These are phyloP conservation scores for Battus philenor DNA, from an alignment of 1,140 invertebrate species.

Conservation along the genomic window DNA sequence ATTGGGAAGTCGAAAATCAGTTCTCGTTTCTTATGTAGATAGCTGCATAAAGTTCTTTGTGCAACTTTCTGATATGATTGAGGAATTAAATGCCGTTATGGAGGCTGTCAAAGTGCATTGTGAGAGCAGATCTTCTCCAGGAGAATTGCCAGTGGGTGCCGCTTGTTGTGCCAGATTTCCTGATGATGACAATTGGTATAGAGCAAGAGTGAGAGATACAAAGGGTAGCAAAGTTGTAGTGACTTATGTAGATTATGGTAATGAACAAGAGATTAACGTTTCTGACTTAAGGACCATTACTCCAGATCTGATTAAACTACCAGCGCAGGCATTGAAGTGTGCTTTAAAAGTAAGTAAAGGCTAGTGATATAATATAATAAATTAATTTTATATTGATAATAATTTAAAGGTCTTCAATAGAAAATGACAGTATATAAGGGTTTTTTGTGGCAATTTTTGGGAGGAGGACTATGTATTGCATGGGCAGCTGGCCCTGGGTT, in stretches of 20 bases:
- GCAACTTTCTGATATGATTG: conserved; percentile 78
- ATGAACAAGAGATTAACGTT: conserved; percentile 80
- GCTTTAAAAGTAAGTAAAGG: conserved; percentile 69
- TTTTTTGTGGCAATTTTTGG: no score
- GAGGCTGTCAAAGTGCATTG: conserved; percentile 68
- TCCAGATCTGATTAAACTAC: conserved; percentile 79
- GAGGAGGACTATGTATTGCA: no score
- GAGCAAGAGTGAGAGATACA: conserved; percentile 77
- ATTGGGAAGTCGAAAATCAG: conserved; percentile 71
- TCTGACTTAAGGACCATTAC: conserved; percentile 79
- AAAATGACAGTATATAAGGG: neutral
- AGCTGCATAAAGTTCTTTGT: conserved; percentile 84
- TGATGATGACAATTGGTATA: conserved; percentile 84
- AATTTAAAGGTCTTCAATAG: neutral
- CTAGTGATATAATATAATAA: neutral
- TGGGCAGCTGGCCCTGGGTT: no score
- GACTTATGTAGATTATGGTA: conserved; percentile 88
- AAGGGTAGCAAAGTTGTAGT: conserved; percentile 74
- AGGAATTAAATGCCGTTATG: conserved; percentile 77
- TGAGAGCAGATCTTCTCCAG: conserved; percentile 57
- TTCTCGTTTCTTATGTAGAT: conserved; percentile 83
- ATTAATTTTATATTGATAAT: neutral
- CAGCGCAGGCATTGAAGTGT: conserved; percentile 87
- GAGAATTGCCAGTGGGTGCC: conserved; percentile 75
- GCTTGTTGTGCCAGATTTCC: conserved; percentile 85